Percentiles rank a stretch among this genome's conserved stretches.
These are phyloP conservation scores for Pammene fasciana DNA, from an alignment of 2,888 invertebrate genomes.

Conservation along the genomic window DNA sequence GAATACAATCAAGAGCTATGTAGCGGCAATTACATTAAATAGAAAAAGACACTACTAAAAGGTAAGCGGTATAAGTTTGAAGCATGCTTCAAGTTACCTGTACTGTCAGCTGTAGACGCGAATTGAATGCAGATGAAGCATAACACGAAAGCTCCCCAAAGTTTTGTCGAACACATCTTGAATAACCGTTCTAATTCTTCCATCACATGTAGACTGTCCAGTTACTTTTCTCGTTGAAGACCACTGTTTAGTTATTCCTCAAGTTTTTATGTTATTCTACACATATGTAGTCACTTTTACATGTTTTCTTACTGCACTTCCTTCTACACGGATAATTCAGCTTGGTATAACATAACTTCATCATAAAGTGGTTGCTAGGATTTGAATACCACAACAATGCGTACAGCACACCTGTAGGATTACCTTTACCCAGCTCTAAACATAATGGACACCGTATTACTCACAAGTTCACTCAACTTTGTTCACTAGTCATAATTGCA, in stretches of 20 bases:
- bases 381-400: slow-evolving; percentile 75
- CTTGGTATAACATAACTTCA: slow-evolving; percentile 47
- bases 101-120: slow-evolving; percentile 59
- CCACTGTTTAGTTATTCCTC: slow-evolving; percentile 16
- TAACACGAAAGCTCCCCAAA: slow-evolving; percentile 57
- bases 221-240: slow-evolving; percentile 21
- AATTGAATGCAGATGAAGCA: slow-evolving; percentile 53
- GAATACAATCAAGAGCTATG: too few species aligned
- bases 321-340: slow-evolving; percentile 38
- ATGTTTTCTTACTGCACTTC: slow-evolving; percentile 37
- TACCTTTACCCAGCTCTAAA: slow-evolving; percentile 61
- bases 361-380: slow-evolving; percentile 74
- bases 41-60: too few species aligned
- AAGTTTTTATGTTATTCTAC: slow-evolving; percentile 7
- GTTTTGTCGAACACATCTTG: slow-evolving; percentile 67
- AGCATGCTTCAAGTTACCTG: slow-evolving; percentile 72
- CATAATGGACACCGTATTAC: slow-evolving; percentile 55
- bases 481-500: slow-evolving; percentile 51
- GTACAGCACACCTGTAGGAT: slow-evolving; percentile 73
- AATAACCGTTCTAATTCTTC: slow-evolving; percentile 76
- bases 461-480: slow-evolving; percentile 80
- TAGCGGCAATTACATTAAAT: too few species aligned
- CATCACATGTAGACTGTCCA: slow-evolving; percentile 59
- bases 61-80: too few species aligned
- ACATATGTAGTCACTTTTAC: slow-evolving; percentile 15